These are phyloP conservation scores for Indicator maculatus DNA, from an alignment of 2,113 vertebrate species.

Conservation along the genomic window DNA sequence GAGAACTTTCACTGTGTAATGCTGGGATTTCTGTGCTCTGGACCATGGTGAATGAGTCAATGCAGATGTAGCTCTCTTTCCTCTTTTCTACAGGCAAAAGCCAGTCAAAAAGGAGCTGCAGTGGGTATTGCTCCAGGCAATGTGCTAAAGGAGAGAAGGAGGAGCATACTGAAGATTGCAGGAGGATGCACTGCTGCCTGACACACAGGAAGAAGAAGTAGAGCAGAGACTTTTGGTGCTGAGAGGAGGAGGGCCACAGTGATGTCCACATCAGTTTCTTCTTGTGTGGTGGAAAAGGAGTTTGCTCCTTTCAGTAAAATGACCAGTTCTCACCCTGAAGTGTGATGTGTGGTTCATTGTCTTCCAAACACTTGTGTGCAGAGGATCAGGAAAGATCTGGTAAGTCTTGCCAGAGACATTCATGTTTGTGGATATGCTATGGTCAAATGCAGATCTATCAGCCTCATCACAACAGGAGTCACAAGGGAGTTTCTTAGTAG, in stretches of 20 bases:
- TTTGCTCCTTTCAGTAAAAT: not conserved
- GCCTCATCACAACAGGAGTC: not conserved
- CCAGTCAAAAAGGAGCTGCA: constrained; percentile 33
- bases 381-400: not conserved
- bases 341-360: not conserved
- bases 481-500: not conserved
- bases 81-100: constrained; percentile 17
- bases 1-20: not conserved
- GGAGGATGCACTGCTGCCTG: constrained; percentile 37
- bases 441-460: not conserved
- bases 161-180: not conserved
- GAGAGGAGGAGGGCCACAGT: not conserved
- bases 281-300: not conserved
- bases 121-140: constrained; percentile 25
- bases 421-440: not conserved
- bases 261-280: not conserved
- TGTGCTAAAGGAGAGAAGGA: constrained; percentile 29
- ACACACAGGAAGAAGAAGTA: constrained; percentile 48
- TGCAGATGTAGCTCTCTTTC: fast-evolving
- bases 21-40: not conserved
- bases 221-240: not conserved
- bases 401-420: not conserved
- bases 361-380: not conserved
- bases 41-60: not conserved
- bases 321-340: not conserved